phyloP scores from a whole-genome alignment of 2,888 invertebrate species.

The Copidosoma aretas region DNA sequence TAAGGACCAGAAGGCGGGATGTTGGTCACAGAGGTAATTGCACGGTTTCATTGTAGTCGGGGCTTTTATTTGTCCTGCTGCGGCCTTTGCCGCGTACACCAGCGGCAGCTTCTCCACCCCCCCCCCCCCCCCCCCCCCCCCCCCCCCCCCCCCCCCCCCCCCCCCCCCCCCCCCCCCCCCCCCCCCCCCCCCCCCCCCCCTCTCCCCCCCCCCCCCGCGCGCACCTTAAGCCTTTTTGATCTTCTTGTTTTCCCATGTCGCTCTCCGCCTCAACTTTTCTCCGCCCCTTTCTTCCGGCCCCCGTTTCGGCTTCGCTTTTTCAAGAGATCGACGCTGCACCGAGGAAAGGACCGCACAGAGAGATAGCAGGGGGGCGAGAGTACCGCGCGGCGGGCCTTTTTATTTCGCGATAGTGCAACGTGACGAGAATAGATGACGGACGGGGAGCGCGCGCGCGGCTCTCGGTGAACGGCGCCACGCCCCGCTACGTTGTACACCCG shows the following conservation, averaged over 20 bases:
- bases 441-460: constrained; percentile 38
- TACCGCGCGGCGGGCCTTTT: constrained; percentile 39
- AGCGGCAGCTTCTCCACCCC: too few relatives aligned
- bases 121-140: too few relatives aligned
- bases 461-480: constrained; percentile 34
- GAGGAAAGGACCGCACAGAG: constrained; percentile 50
- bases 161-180: too few relatives aligned
- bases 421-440: constrained; percentile 59
- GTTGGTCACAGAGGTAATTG: constrained; percentile 30
- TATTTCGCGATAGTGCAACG: constrained; percentile 49
- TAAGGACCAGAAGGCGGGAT: neutral
- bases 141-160: too few relatives aligned
- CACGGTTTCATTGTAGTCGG: constrained; percentile 14
- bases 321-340: constrained; percentile 48
- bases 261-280: constrained; percentile 31
- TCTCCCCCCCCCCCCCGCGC: neutral
- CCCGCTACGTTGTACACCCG: constrained; percentile 25
- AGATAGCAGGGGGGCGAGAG: constrained; percentile 55
- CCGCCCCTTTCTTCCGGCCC: constrained; percentile 28
- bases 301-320: constrained; percentile 42
- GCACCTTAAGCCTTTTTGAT: constrained; percentile 30
- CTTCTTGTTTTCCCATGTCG: constrained; percentile 25
- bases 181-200: too few relatives aligned
- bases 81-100: too few relatives aligned
- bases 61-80: constrained; percentile 20